phyloP scores from a whole-genome alignment of 37 sponge, comb jelly and placozoan genomes.

The Crambe crambe region DNA sequence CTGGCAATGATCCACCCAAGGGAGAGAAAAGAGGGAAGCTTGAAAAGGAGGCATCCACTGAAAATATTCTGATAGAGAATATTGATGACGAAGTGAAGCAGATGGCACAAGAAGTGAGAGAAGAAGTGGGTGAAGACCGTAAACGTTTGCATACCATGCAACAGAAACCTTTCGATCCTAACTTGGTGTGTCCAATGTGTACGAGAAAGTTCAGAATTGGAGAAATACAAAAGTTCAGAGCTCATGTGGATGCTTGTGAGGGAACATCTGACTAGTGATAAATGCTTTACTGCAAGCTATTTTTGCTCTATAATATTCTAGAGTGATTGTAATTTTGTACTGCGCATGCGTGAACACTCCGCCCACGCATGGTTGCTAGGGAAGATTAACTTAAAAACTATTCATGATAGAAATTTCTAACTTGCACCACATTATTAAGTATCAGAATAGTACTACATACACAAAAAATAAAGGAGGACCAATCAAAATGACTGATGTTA shows the following conservation, averaged over 20 bases:
- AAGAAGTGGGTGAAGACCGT: not conserved
- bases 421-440: no score
- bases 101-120: not conserved
- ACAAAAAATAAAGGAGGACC: no score
- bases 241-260: conserved; percentile 26
- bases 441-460: no score
- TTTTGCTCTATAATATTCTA: no score
- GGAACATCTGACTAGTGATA: not conserved
- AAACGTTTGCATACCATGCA: not conserved
- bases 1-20: not conserved
- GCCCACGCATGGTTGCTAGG: no score
- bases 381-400: no score
- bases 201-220: conserved; percentile 25
- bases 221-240: conserved; percentile 53
- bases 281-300: no score
- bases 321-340: no score
- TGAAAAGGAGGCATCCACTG: not conserved
- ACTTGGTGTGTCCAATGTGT: conserved; percentile 61
- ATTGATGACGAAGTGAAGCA: conserved; percentile 6
- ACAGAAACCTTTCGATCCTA: conserved; percentile 47
- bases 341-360: no score
- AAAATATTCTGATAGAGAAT: not conserved
- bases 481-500: no score
- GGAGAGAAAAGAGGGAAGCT: no score
- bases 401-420: no score